Evolutionary conservation across 2,797 vertebrate genomes (phyloP).

Genomic region (Podargus strigoides): DNA sequence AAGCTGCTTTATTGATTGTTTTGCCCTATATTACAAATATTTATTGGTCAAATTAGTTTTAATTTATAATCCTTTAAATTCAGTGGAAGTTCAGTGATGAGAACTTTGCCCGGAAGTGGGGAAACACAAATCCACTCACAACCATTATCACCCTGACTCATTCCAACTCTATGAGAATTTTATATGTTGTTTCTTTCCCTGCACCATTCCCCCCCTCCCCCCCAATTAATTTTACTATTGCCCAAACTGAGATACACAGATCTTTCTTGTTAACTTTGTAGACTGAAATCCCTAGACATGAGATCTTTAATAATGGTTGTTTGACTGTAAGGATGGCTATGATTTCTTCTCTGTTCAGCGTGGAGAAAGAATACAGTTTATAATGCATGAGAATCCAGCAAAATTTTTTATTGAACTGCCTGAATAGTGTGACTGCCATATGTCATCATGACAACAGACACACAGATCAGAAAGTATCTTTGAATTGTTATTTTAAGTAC

Average conservation of each 20-base stretch:
- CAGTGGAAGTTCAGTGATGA: neutral
- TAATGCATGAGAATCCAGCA: neutral
- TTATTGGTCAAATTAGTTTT: neutral
- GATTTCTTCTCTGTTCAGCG: neutral
- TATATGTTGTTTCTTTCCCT: neutral
- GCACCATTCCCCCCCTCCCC: no score
- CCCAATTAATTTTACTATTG: neutral
- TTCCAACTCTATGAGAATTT: neutral
- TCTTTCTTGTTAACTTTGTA: neutral
- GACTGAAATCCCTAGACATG: neutral
- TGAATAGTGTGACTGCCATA: neutral
- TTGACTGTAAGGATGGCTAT: neutral
- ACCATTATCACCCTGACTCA: neutral
- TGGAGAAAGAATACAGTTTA: neutral
- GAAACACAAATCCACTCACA: neutral
- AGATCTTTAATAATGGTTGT: neutral
- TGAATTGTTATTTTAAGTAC: neutral
- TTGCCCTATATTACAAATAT: neutral
- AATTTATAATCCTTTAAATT: neutral
- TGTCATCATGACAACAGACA: neutral
- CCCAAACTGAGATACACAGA: neutral
- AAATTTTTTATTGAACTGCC: neutral
- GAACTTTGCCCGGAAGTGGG: neutral
- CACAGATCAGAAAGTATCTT: neutral
- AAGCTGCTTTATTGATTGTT: neutral